These are phyloP conservation scores for Drosophila buzzatii DNA, from an alignment of 2,888 invertebrate species.

Conservation along the genomic window DNA sequence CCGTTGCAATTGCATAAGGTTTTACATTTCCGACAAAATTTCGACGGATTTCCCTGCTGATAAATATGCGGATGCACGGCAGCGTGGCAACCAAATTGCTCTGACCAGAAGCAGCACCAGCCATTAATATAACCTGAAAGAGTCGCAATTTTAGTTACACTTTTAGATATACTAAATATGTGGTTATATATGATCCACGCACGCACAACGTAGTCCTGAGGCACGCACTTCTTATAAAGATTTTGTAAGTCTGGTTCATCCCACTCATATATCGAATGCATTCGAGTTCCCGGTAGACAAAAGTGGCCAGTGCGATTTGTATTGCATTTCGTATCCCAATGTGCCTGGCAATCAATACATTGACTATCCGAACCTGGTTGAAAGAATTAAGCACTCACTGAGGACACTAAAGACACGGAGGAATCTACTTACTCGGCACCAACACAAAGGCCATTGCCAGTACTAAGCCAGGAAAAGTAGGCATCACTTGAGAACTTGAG, in stretches of 20 bases:
- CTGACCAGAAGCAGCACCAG: conserved; percentile 55
- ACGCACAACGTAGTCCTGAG: conserved; percentile 18
- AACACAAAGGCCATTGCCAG: neutral
- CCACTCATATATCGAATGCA: too few relatives aligned
- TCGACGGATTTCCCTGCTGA: neutral
- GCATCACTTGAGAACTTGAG: neutral
- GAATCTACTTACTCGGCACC: neutral
- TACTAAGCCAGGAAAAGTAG: too few relatives aligned
- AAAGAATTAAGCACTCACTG: neutral
- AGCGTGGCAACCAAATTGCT: conserved; percentile 31
- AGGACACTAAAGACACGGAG: neutral
- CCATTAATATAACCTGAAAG: neutral
- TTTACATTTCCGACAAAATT: conserved; percentile 1
- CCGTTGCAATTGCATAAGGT: conserved; percentile 14
- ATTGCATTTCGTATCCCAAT: neutral
- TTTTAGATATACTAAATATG: too few relatives aligned
- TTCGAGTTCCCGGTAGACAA: conserved; percentile 17
- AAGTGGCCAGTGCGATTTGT: conserved; percentile 22
- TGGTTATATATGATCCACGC: neutral
- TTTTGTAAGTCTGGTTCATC: neutral
- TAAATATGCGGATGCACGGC: conserved; percentile 19
- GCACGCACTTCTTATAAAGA: neutral
- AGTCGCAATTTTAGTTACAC: neutral
- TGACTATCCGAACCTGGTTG: conserved; percentile 10
- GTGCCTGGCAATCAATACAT: conserved; percentile 24